Percentiles rank a stretch among this genome's conserved stretches.
Evolutionary conservation across 35 echinoderm and acorn worm genomes (phyloP).

Genomic region (Chiridota heheva): DNA sequence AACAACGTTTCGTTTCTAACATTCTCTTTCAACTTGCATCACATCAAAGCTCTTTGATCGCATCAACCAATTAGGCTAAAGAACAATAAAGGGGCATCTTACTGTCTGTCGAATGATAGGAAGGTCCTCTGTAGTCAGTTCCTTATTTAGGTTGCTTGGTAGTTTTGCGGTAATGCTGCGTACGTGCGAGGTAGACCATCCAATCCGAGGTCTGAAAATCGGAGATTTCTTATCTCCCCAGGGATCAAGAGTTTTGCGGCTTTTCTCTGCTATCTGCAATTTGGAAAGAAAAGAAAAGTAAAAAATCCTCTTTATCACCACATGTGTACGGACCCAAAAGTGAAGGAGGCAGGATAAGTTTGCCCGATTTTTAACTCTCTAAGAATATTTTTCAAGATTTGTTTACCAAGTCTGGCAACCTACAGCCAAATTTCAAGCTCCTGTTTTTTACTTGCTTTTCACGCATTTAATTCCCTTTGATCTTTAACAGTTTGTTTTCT

Average conservation of each 20-base stretch:
- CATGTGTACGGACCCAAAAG: too few relatives aligned
- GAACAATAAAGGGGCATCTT: not conserved
- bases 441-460: too few relatives aligned
- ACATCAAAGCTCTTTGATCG: not conserved
- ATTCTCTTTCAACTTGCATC: not conserved
- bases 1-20: not conserved
- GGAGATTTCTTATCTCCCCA: not conserved
- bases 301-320: too few relatives aligned
- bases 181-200: slow-evolving; percentile 54
- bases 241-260: not conserved
- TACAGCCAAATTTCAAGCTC: too few relatives aligned
- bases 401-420: too few relatives aligned
- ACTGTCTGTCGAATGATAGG: slow-evolving; percentile 74
- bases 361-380: too few relatives aligned
- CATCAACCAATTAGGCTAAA: too few relatives aligned
- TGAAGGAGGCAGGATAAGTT: too few relatives aligned
- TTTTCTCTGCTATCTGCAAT: not conserved
- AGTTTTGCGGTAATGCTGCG: slow-evolving; percentile 73
- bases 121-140: slow-evolving; percentile 71
- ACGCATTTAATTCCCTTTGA: too few relatives aligned
- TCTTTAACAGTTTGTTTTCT: too few relatives aligned
- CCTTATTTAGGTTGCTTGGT: slow-evolving; percentile 48
- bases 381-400: too few relatives aligned
- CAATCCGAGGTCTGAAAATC: slow-evolving; percentile 64
- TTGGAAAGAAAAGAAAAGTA: not conserved